Evolutionary conservation across 2,113 vertebrate genomes (phyloP).

Genomic region (Scalopus aquaticus): DNA sequence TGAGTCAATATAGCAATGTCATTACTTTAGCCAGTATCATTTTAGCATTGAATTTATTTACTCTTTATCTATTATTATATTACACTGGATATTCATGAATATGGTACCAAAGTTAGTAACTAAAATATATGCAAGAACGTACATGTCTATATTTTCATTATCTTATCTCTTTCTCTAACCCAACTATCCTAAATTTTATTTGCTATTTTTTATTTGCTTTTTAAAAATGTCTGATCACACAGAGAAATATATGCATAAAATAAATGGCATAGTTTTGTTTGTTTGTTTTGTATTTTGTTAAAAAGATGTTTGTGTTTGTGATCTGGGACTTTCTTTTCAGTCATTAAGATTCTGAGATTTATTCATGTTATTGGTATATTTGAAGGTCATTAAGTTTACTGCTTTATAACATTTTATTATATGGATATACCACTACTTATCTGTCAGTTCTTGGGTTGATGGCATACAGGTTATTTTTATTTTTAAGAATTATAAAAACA

Average conservation of each 20-base stretch:
- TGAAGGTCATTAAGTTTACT: neutral
- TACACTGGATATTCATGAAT: neutral
- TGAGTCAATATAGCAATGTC: neutral
- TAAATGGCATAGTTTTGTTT: neutral
- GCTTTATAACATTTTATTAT: neutral
- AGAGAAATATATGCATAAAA: neutral
- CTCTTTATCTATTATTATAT: neutral
- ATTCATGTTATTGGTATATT: neutral
- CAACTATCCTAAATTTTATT: neutral
- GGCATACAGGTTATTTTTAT: neutral
- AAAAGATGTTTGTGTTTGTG: neutral
- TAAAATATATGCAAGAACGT: neutral
- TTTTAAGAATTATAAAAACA: neutral
- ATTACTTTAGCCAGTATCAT: neutral
- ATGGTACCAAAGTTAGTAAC: neutral
- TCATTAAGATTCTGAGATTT: neutral
- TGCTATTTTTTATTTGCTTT: constrained; percentile 35
- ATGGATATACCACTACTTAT: neutral
- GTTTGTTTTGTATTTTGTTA: neutral
- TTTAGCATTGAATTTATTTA: neutral
- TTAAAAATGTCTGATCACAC: neutral
- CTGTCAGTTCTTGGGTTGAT: neutral
- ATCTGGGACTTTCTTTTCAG: neutral
- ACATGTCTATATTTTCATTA: neutral
- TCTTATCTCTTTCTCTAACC: neutral